A percentile compares a stretch with the other conserved stretches of the same genome.
Evolutionary conservation across 2,888 invertebrate genomes (phyloP).

Genomic region (Odontothrips loti): DNA sequence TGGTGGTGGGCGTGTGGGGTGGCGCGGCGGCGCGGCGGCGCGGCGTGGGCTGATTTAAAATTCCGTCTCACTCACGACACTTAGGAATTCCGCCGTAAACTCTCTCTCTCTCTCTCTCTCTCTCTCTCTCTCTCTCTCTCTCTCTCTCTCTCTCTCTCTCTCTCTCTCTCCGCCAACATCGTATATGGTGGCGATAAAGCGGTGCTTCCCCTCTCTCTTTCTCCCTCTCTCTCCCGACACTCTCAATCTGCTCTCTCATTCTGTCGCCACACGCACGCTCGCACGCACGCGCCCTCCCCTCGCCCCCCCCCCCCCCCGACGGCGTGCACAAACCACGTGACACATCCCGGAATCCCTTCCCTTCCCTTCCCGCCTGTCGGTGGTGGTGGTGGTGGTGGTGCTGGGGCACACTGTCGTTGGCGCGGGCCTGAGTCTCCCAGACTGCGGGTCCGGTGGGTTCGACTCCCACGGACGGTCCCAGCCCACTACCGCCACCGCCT

Average conservation of each 20-base stretch:
- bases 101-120: not conserved
- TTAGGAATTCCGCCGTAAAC: constrained; percentile 14
- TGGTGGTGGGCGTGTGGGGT: not conserved
- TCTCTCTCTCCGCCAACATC: not conserved
- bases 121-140: not conserved
- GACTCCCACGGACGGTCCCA: not conserved
- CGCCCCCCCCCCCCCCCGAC: too few species aligned
- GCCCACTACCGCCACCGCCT: not conserved
- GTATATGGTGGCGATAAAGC: not conserved
- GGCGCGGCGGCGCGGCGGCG: not conserved
- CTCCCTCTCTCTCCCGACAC: not conserved
- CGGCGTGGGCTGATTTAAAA: constrained; percentile 14
- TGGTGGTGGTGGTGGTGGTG: not conserved
- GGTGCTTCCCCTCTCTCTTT: not conserved
- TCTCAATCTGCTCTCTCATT: too few species aligned
- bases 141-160: not conserved
- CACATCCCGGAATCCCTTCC: too few species aligned
- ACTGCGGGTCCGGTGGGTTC: not conserved
- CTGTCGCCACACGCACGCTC: too few species aligned
- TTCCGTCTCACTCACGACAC: constrained; percentile 24
- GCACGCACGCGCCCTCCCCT: too few species aligned
- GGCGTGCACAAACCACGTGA: too few species aligned
- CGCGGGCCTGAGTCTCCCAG: not conserved
- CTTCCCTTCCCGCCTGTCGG: too few species aligned
- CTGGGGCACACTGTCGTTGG: not conserved